These are phyloP conservation scores for Entomobrya proxima DNA, from an alignment of 2,888 invertebrate species.

Conservation along the genomic window DNA sequence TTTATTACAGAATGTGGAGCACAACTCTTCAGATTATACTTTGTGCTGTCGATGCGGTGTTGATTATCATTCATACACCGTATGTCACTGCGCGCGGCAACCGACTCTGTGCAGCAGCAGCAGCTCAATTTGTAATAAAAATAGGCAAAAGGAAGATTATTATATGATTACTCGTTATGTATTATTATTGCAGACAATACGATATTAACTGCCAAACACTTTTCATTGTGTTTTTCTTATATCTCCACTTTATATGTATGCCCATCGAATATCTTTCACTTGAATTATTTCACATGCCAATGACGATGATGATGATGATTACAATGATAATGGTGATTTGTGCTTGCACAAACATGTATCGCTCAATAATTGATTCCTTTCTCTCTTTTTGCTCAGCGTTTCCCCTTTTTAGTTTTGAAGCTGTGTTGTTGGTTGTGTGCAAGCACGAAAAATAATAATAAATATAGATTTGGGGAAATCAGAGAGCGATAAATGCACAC, in stretches of 20 bases:
- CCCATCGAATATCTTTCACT: slow-evolving; percentile 13
- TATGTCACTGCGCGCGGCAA: too few relatives aligned
- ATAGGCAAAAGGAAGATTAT: too few relatives aligned
- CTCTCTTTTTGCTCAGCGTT: neutral
- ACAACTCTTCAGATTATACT: slow-evolving; percentile 11
- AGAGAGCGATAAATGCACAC: slow-evolving; percentile 72
- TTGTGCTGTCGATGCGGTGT: neutral
- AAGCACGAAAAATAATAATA: slow-evolving; percentile 23
- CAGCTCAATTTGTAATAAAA: neutral
- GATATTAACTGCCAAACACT: too few relatives aligned
- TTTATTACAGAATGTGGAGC: neutral
- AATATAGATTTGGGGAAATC: slow-evolving; percentile 67
- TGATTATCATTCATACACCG: neutral
- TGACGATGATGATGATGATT: neutral
- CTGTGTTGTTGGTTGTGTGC: neutral
- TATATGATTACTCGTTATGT: too few relatives aligned
- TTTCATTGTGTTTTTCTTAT: neutral
- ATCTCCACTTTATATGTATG: neutral
- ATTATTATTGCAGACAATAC: too few relatives aligned
- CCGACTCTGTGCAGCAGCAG: too few relatives aligned
- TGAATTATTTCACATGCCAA: slow-evolving; percentile 29
- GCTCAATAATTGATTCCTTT: slow-evolving; percentile 69
- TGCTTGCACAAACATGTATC: slow-evolving; percentile 49
- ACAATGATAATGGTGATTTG: neutral
- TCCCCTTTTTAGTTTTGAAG: neutral